These are phyloP conservation scores for Syngnathus typhle DNA, from an alignment of 2,113 vertebrate species.

Conservation along the genomic window DNA sequence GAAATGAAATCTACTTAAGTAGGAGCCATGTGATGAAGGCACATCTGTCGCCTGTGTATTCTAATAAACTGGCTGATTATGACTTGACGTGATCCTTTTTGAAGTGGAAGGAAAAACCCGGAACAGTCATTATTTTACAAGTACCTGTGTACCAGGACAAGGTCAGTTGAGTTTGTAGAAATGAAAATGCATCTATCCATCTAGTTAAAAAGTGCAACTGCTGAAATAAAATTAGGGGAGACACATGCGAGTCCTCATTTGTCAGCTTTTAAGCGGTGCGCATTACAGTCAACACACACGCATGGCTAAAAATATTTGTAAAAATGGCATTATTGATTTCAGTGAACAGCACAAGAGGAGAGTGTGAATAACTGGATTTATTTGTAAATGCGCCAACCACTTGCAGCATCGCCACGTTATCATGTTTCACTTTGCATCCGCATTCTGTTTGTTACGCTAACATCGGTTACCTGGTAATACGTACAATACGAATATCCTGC, in stretches of 20 bases:
- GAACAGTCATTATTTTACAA: background rate
- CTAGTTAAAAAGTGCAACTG: background rate
- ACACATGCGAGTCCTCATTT: background rate
- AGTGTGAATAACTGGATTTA: background rate
- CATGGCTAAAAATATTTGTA: background rate
- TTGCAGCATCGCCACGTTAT: background rate
- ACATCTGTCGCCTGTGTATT: slow-evolving; percentile 35
- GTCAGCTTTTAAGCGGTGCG: background rate
- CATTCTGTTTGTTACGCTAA: background rate
- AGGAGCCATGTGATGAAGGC: slow-evolving; percentile 39
- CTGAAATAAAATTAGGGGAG: background rate
- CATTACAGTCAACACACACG: background rate
- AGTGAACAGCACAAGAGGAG: background rate
- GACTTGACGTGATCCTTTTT: slow-evolving; percentile 12
- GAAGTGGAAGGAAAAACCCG: slow-evolving; percentile 8
- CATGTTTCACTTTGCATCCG: background rate
- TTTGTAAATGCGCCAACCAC: background rate
- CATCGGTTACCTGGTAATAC: background rate
- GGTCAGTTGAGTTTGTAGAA: too few species aligned
- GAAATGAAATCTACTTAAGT: slow-evolving; percentile 13
- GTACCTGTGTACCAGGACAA: background rate
- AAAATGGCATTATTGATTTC: background rate
- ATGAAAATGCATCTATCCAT: too few species aligned
- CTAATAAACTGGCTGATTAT: slow-evolving; percentile 31
- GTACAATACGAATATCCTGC: background rate